Percentiles rank a stretch among this genome's conserved stretches.
Evolutionary conservation across 92 coral and sea anemone species (phyloP).

Genomic region (Porites cylindrica): DNA sequence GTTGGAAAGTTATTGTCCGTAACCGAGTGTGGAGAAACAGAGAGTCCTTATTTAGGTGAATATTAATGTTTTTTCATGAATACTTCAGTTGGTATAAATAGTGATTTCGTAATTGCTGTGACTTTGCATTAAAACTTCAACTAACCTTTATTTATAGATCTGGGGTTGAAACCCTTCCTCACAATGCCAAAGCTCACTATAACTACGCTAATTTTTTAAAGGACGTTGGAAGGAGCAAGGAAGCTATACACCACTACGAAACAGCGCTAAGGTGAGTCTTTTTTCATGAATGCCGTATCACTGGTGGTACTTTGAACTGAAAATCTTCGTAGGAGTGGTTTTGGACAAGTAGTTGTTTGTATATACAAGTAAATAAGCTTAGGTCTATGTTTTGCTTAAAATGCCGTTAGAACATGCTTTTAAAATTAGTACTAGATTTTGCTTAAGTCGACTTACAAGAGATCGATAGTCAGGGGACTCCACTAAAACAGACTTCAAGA

Average conservation of each 20-base stretch:
- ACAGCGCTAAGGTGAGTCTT: constrained; percentile 73
- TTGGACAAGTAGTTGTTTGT: too few relatives aligned
- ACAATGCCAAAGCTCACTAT: constrained; percentile 93
- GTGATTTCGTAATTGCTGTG: not conserved
- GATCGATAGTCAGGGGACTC: too few relatives aligned
- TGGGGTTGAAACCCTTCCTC: constrained; percentile 87
- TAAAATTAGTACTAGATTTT: too few relatives aligned
- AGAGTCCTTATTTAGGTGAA: constrained; percentile 83
- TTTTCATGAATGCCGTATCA: not conserved
- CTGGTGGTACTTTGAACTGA: not conserved
- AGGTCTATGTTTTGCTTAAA: too few relatives aligned
- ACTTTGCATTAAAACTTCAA: too few relatives aligned
- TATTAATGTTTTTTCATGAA: not conserved
- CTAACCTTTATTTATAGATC: constrained; percentile 54
- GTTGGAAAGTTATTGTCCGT: constrained; percentile 82
- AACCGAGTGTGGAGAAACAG: constrained; percentile 87
- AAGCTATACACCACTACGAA: constrained; percentile 80
- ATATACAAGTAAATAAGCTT: too few relatives aligned
- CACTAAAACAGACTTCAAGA: too few relatives aligned
- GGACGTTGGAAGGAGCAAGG: constrained; percentile 72
- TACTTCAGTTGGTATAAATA: not conserved
- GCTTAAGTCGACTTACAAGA: too few relatives aligned
- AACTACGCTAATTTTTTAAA: constrained; percentile 90
- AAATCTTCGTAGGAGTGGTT: not conserved
- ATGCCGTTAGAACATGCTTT: too few relatives aligned